Evolutionary conservation across 1,140 invertebrate species (phyloP), one percentile per base, ranked within the genome.

Genomic region (Acromyrmex heyeri): DNA sequence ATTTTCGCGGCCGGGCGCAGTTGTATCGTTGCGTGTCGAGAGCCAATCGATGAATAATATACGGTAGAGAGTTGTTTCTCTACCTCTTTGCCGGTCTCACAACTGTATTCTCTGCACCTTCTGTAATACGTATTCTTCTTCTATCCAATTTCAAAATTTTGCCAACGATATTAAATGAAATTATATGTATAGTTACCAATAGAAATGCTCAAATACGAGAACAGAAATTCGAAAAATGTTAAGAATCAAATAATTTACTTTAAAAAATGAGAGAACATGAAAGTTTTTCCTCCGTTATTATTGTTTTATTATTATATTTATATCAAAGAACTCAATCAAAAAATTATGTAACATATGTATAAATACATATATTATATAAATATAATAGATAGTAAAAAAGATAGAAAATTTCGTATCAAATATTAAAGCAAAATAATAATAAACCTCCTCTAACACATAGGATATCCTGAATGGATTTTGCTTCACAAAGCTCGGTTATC

Each of bases 11-110:
- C 61, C 34, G 24, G 44, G 59, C 59, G 59, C 59, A 34, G 44
- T 34, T 27, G 67, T 81, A 57, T 79, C 27, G 77, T 55, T 59
- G 30, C 77, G 77, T 44, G n/a, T 48, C 53, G 55, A 73, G 55
- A 59, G 24, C 57, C 38, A 24, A 75, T 83, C 79, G 55, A 73
- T 83, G 69, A 75, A 83, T 75, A 83, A 73, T 75, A 73, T 34
- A 73, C 14, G 4, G 24, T 24, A 14, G 6, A 83, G 27, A 83
- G 27, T 50, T 75, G 59, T 72, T 34, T 59, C 44, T 57, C 12
- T 38, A 30, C 6, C 8, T 59, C 24, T 61, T 76, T 44, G 16
- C 18, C 76, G 18, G 21, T 21, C 3, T 64, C 12, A 6, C 48
- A 64, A 38, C 18, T 67, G 67, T 55, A 67, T 57, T 69, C 44